Base-by-base conservation (phyloP, 2,888 invertebrate genomes). In the Gymnosoma rotundatum region DNA sequence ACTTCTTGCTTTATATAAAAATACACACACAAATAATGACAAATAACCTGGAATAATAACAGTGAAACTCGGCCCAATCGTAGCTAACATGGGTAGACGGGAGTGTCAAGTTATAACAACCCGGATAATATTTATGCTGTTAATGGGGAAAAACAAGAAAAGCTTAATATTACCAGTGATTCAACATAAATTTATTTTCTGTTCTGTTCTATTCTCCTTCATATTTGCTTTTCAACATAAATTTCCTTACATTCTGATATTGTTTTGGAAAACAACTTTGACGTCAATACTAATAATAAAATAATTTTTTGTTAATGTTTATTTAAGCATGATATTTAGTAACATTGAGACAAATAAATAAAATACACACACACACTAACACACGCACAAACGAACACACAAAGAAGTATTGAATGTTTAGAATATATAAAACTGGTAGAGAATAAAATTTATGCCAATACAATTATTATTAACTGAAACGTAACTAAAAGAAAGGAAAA, bases 391-490 rank as follows among this genome's bases (percentile, higher is more conserved):
- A 42, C 4, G 0, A 4, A 12, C 12, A 12, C 7, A 12, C 12
- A 42, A 2, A 12, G 12, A 42, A 42, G 1, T 42, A 42, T 42
- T 42, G 12, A 42, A 42, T 42, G 12, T 12, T 12, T 7, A 42
- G 12, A 42, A 4, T 4, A 42, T 42, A 12, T 42, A 42, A 42
- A 42, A 12, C 12, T 10, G 12, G 42, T 0, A 36, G 48, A 36
- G 36, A 58, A 58, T 75, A 48, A 70, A n/a, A 70, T 64, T 56
- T 75, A 75, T 81, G 63, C 75, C 64, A 64, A 66, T 72, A 58
- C 66, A 70, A 82, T 76, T 82, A 72, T 58, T 52, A 61, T 58
- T 16, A 66, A 61, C 60, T 54, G 54, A 58, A 66, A 42, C 21
- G 50, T 42, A 21, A 42, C 38, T 38, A 12, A 50, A 20, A 48